phyloP scores from a whole-genome alignment of 2,888 invertebrate genomes.

The Cepaea hortensis region DNA sequence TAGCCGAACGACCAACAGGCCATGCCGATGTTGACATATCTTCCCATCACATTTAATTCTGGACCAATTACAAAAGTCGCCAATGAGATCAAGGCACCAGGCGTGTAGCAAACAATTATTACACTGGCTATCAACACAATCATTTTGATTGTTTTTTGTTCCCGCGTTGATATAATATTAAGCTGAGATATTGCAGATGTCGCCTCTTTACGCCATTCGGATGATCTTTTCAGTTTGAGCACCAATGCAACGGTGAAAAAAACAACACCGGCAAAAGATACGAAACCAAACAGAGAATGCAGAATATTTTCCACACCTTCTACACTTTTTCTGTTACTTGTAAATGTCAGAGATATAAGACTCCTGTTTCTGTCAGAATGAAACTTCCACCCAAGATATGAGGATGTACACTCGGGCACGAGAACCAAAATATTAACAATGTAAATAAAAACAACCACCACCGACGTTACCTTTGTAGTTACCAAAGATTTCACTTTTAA shows the following conservation, averaged over 20 bases:
- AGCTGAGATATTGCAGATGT: not conserved
- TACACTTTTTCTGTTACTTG: not conserved
- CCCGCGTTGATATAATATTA: not conserved
- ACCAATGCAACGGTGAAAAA: not conserved
- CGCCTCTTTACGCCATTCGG: conserved; percentile 1
- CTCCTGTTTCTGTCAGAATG: not conserved
- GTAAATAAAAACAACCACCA: not conserved
- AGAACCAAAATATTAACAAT: not conserved
- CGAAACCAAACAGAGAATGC: not conserved
- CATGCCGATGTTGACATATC: not conserved
- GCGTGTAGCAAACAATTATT: not conserved
- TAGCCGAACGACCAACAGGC: not conserved
- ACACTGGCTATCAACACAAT: not conserved
- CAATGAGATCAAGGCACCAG: not conserved
- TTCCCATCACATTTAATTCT: conserved; percentile 12
- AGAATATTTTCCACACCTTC: conserved; percentile 4
- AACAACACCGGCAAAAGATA: not conserved
- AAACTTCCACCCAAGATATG: conserved; percentile 24
- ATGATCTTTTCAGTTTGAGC: not conserved
- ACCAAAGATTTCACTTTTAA: conserved; percentile 1
- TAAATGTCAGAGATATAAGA: not conserved
- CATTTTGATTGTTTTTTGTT: conserved; percentile 17
- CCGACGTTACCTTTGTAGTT: not conserved
- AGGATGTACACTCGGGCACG: not conserved
- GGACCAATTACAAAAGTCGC: conserved; percentile 1